phyloP scores from a whole-genome alignment of 2,113 vertebrate species.

The Pachypanchax playfairii region DNA sequence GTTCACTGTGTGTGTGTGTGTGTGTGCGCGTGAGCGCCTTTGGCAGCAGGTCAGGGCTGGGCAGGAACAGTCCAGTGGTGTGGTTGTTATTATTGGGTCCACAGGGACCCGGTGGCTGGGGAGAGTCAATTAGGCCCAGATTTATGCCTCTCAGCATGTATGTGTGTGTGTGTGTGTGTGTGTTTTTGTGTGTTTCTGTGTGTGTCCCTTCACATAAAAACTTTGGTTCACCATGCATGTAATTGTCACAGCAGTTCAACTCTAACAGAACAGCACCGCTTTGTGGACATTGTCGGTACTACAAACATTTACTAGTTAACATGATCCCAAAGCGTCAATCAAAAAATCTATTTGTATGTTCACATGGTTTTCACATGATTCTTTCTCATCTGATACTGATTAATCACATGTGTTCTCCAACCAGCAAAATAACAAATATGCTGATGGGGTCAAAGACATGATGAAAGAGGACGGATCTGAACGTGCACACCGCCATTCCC shows the following conservation, averaged over 20 bases:
- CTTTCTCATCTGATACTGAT: not conserved
- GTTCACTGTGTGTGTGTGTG: slow-evolving; percentile 30
- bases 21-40: slow-evolving; percentile 33
- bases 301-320: not conserved
- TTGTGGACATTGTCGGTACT: slow-evolving; percentile 54
- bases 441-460: not conserved
- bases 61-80: slow-evolving; percentile 69
- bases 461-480: slow-evolving; percentile 26
- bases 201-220: slow-evolving; percentile 35
- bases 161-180: slow-evolving; percentile 40
- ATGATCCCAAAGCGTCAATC: too few species aligned
- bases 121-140: slow-evolving; percentile 77
- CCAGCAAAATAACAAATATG: not conserved
- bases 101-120: slow-evolving; percentile 66
- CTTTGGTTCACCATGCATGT: slow-evolving; percentile 8
- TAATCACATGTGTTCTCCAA: not conserved
- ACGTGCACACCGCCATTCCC: slow-evolving; percentile 19
- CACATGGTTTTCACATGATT: not conserved
- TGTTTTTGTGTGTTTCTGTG: slow-evolving; percentile 39
- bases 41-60: slow-evolving; percentile 65
- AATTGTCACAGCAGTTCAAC: not conserved
- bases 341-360: too few species aligned
- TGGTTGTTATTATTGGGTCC: slow-evolving; percentile 74
- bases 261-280: slow-evolving; percentile 55
- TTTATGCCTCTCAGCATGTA: slow-evolving; percentile 63